Evolutionary conservation across 2,113 vertebrate species (phyloP).

Genomic region (Crotalus viridis): DNA sequence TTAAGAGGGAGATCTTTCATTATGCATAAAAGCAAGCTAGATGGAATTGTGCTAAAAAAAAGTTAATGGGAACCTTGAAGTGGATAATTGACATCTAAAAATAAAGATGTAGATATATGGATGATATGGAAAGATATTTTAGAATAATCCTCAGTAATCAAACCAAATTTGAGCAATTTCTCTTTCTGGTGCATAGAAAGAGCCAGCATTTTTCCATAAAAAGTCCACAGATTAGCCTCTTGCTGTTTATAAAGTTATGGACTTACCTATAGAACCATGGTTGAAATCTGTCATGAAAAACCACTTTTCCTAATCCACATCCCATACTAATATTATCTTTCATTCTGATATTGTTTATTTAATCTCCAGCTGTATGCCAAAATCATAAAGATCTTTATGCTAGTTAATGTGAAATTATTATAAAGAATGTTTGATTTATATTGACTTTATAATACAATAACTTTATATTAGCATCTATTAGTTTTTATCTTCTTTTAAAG

Average conservation of each 20-base stretch:
- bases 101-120: not conserved
- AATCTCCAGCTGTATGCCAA: not conserved
- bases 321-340: not conserved
- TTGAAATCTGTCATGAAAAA: not conserved
- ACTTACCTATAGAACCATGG: not conserved
- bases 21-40: slow-evolving; percentile 11
- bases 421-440: not conserved
- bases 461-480: too few species aligned
- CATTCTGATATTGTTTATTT: not conserved
- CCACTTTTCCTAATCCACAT: not conserved
- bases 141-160: not conserved
- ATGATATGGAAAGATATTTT: not conserved
- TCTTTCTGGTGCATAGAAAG: not conserved
- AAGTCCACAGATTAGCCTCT: too few species aligned
- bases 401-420: not conserved
- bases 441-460: too few species aligned
- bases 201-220: not conserved
- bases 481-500: too few species aligned
- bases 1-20: not conserved
- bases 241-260: not conserved
- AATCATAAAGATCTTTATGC: not conserved
- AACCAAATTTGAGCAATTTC: not conserved
- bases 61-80: slow-evolving; percentile 7
- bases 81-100: not conserved
- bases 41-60: not conserved